Percentiles rank a stretch among this genome's conserved stretches.
These are phyloP conservation scores for Sternarchorhynchus goeldii DNA, from an alignment of 2,797 vertebrate species.

Conservation along the genomic window DNA sequence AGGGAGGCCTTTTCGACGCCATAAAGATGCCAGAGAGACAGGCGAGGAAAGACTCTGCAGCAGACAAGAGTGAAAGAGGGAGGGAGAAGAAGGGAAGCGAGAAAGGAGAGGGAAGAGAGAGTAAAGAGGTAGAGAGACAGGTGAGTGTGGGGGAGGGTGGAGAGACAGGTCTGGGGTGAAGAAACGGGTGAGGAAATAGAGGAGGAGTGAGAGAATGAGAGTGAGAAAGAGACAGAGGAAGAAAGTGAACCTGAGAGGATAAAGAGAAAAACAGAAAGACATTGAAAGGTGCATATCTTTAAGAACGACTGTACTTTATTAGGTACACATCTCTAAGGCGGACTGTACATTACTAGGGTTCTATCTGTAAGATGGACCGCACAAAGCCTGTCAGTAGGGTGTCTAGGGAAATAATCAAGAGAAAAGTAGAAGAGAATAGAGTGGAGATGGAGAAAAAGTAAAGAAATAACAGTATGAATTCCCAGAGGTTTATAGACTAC, in stretches of 20 bases:
- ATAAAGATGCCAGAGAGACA: conserved; percentile 73
- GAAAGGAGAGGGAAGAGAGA: conserved; percentile 18
- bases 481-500: not conserved
- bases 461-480: conserved; percentile 1
- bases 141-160: conserved; percentile 32
- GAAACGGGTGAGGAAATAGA: not conserved
- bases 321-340: too few relatives aligned
- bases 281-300: too few relatives aligned
- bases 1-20: conserved; percentile 68
- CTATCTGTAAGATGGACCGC: not conserved
- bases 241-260: too few relatives aligned
- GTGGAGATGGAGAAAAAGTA: not conserved
- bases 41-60: conserved; percentile 57
- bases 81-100: not conserved
- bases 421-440: conserved; percentile 6
- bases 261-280: too few relatives aligned
- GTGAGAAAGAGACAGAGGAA: not conserved
- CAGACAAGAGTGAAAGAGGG: conserved; percentile 35
- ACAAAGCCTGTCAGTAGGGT: not conserved
- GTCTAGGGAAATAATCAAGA: not conserved
- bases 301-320: too few relatives aligned
- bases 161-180: not conserved
- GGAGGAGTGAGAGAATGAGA: not conserved
- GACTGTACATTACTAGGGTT: too few relatives aligned
- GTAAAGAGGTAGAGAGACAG: conserved; percentile 31